phyloP scores from a whole-genome alignment of 2,797 vertebrate species.

The Sebastes hubbsi region DNA sequence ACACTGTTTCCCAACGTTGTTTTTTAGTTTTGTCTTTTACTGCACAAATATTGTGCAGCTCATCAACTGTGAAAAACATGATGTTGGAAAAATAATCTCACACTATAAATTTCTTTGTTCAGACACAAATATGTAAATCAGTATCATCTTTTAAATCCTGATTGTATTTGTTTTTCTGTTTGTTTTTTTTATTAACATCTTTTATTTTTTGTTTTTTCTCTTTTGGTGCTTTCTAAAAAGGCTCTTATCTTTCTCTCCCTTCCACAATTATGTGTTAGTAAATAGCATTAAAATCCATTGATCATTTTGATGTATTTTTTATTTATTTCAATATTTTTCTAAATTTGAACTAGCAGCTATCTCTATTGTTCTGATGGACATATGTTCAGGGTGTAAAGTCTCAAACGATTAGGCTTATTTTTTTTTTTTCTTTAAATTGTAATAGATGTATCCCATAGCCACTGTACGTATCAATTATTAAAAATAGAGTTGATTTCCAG shows the following conservation, averaged over 20 bases:
- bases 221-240: neutral
- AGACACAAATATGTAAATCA: neutral
- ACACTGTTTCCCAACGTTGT: constrained; percentile 26
- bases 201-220: neutral
- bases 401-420: neutral
- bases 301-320: neutral
- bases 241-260: neutral
- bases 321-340: neutral
- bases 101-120: neutral
- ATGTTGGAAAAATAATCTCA: neutral
- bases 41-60: constrained; percentile 7
- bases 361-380: neutral
- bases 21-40: neutral
- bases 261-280: neutral
- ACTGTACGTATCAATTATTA: neutral
- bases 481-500: neutral
- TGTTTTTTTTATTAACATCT: neutral
- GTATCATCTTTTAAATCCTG: neutral
- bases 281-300: neutral
- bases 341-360: neutral
- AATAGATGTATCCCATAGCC: neutral
- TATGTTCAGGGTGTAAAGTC: neutral
- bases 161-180: neutral
- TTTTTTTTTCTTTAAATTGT: neutral
- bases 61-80: constrained; percentile 21